Evolutionary conservation across 2,888 invertebrate species (phyloP).

Genomic region (Teinopalpus imperialis): DNA sequence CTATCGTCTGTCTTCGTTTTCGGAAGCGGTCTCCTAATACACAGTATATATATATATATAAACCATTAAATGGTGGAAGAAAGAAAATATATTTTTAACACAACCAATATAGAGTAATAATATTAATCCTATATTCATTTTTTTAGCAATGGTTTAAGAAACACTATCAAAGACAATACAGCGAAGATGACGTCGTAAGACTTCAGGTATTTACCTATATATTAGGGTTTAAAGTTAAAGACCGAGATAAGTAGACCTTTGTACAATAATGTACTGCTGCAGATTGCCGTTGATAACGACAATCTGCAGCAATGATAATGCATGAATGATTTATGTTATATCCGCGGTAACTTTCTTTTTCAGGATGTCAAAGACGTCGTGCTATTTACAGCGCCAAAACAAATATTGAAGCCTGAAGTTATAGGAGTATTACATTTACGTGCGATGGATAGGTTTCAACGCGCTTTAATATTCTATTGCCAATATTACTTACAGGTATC

Average conservation of each 20-base stretch:
- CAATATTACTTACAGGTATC: conserved; percentile 80
- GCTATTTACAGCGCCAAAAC: conserved; percentile 64
- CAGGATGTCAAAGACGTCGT: conserved; percentile 83
- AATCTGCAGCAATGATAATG: too few relatives aligned
- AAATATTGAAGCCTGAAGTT: conserved; percentile 64
- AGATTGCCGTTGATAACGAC: too few relatives aligned
- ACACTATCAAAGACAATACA: conserved; percentile 65
- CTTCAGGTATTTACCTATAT: conserved; percentile 40
- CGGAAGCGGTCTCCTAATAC: too few relatives aligned
- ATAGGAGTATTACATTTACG: conserved; percentile 76
- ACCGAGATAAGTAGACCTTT: too few relatives aligned
- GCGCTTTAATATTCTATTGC: conserved; percentile 81
- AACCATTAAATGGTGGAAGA: too few relatives aligned
- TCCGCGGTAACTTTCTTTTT: too few relatives aligned
- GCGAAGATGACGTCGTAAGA: conserved; percentile 68
- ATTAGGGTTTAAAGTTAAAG: too few relatives aligned
- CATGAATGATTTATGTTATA: too few relatives aligned
- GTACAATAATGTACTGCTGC: too few relatives aligned
- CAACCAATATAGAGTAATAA: too few relatives aligned
- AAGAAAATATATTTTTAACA: background rate
- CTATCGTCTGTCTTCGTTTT: too few relatives aligned
- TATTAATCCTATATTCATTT: background rate
- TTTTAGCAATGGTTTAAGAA: conserved; percentile 66
- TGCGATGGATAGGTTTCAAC: conserved; percentile 76
- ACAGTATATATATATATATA: too few relatives aligned